Evolutionary conservation across 2,113 vertebrate species (phyloP).

Genomic region (Lepus americanus): DNA sequence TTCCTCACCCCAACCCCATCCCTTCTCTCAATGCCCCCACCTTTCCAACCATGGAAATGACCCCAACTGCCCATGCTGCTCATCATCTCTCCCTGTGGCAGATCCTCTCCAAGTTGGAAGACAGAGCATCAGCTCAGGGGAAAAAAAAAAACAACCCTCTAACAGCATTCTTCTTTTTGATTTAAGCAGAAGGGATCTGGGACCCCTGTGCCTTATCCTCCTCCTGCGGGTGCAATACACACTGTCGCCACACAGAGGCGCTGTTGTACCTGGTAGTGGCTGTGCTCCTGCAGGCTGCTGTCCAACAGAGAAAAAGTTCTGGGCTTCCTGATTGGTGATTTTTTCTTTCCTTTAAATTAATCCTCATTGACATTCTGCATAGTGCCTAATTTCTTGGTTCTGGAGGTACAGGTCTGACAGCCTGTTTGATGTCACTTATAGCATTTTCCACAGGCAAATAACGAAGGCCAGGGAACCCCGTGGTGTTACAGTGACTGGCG

Average conservation of each 20-base stretch:
- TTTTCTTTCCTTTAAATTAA: conserved; percentile 66
- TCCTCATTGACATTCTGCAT: conserved; percentile 30
- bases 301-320: neutral
- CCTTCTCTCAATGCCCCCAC: neutral
- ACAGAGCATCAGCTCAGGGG: neutral
- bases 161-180: neutral
- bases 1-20: neutral
- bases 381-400: conserved; percentile 12
- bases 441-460: neutral
- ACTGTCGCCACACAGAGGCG: conserved; percentile 68
- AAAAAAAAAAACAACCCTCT: neutral
- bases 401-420: conserved; percentile 15
- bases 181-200: conserved; percentile 12
- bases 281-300: fast-evolving
- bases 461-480: neutral
- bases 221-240: neutral
- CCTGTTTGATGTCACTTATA: conserved; percentile 38
- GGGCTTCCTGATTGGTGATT: conserved; percentile 4
- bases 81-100: neutral
- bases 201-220: neutral
- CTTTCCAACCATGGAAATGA: neutral
- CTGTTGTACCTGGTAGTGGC: conserved; percentile 68
- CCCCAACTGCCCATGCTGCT: neutral
- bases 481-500: fast-evolving
- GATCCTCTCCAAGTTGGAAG: neutral